phyloP scores from a whole-genome alignment of 2,797 vertebrate species.

The Sebastes alutus region DNA sequence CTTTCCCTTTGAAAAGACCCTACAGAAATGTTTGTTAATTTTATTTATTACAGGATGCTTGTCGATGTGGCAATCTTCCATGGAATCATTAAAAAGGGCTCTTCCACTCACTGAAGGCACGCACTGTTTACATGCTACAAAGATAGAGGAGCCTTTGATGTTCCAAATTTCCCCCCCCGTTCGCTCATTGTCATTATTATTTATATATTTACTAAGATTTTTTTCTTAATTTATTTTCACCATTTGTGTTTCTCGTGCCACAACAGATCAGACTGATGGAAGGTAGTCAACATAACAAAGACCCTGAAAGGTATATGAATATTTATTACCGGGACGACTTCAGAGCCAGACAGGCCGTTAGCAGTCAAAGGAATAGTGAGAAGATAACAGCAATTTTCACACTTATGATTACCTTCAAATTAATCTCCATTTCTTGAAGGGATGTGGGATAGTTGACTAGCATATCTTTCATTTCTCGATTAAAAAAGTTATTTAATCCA shows the following conservation, averaged over 20 bases:
- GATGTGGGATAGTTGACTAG: conserved; percentile 70
- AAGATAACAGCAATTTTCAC: conserved; percentile 82
- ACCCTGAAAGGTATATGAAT: conserved; percentile 81
- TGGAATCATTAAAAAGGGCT: conserved; percentile 84
- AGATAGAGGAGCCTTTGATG: conserved; percentile 85
- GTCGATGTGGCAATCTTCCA: conserved; percentile 88
- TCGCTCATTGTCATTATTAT: conserved; percentile 79
- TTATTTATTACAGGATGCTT: conserved; percentile 88
- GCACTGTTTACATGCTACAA: conserved; percentile 81
- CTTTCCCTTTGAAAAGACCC: conserved; percentile 87
- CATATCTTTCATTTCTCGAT: conserved; percentile 67
- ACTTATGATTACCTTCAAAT: conserved; percentile 81
- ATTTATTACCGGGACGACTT: conserved; percentile 77
- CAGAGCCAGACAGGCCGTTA: conserved; percentile 76
- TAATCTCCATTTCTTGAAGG: conserved; percentile 80
- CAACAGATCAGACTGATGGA: conserved; percentile 80
- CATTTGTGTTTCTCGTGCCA: conserved; percentile 73
- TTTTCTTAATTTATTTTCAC: conserved; percentile 56
- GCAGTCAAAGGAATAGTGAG: conserved; percentile 73
- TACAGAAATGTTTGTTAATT: conserved; percentile 90
- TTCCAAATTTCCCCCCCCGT: conserved; percentile 66
- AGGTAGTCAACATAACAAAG: conserved; percentile 78
- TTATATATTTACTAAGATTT: conserved; percentile 72
- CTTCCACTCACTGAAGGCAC: conserved; percentile 80
- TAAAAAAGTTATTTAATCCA: conserved; percentile 70